Base-by-base conservation (phyloP, 2,888 invertebrate species). In the Parapristionchus giblindavisi region DNA sequence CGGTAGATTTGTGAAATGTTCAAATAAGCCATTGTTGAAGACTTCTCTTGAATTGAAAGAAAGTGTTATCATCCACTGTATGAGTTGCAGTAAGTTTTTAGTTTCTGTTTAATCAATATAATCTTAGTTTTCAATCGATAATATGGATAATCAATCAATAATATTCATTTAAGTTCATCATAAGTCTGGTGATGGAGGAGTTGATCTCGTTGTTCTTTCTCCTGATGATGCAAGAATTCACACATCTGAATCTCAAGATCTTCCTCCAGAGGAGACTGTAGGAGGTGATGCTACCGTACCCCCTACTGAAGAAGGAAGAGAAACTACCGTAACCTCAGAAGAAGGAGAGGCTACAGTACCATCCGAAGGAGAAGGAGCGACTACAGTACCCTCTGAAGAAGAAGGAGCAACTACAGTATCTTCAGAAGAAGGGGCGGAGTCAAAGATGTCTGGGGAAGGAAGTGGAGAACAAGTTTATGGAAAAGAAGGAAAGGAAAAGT, bases 21-120 rank as follows among this genome's bases (percentile, higher is more conserved):
- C 58, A 68, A n/a, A 73, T 77, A 2, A 32, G 43, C 56, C 70
- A 3, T 32, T 71, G 1, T 36, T 48, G 5, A 40, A 54, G 29
- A 71, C 54, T 2, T 24, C 70, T 32, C 24, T 71, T 17, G 56
- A 71, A 1, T 1, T 71, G 3, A 71, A 71, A 40, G 77, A 75
- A 21, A 75, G 77, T 14, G 61, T 81, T 5, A 83, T 83, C 85
- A 83, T 85, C 58, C 83, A 84, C 70, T 85, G 85, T 61, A 75
- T 85, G 14, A 80, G 81, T 29, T 85, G 85, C 75, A 80, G 81
- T 82, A 58, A 63, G 79, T 77, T n/a, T 29, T 21, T 38, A 3
- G 5, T 29, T 54, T 17, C 27, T 14, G 17, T 68, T n/a, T 3
- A 38, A 34, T 32, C 6, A 65, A 8, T 56, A 14, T 36, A 29